Conservation (phyloP, 2,888 invertebrate species). For the Yponomeuta malinellus region DNA sequence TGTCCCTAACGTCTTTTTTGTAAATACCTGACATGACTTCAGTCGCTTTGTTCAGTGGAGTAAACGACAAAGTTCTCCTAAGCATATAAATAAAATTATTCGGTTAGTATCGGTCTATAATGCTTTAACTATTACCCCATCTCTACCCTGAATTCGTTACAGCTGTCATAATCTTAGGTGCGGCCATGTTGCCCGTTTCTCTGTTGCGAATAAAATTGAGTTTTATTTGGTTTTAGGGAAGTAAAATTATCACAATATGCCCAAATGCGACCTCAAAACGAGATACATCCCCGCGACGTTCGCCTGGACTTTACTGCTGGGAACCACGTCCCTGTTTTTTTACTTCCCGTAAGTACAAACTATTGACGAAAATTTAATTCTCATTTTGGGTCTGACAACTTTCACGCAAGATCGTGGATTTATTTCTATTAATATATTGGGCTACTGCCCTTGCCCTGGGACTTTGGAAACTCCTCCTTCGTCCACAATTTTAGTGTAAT, state of each 20-base stretch:
- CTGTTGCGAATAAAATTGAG: conserved; percentile 70
- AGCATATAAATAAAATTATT: neutral
- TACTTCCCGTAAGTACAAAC: conserved; percentile 95
- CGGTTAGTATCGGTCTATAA: neutral
- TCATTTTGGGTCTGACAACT: conserved; percentile 67
- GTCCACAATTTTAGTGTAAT: neutral
- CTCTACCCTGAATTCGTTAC: conserved; percentile 25
- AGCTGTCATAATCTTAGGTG: conserved; percentile 72
- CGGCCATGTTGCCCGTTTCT: conserved; percentile 81
- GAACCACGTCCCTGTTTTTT: conserved; percentile 96
- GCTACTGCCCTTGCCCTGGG: conserved; percentile 20
- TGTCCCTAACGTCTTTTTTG: too few species aligned
- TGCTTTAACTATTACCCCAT: neutral
- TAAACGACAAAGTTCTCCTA: too few species aligned
- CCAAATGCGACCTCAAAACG: conserved; percentile 97
- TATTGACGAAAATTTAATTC: conserved; percentile 54
- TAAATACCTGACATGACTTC: too few species aligned
- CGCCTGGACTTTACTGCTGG: conserved; percentile 97
- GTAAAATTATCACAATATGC: conserved; percentile 81
- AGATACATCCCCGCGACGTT: conserved; percentile 98
- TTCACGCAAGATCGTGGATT: conserved; percentile 61
- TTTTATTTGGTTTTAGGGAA: conserved; percentile 63
- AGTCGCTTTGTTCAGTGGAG: too few species aligned
- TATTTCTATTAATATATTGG: conserved; percentile 62
- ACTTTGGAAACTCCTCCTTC: neutral